Evolutionary conservation across 64 coral and sea anemone species (phyloP), one percentile per base, ranked within the genome.

Genomic region (Trachythela sp.): DNA sequence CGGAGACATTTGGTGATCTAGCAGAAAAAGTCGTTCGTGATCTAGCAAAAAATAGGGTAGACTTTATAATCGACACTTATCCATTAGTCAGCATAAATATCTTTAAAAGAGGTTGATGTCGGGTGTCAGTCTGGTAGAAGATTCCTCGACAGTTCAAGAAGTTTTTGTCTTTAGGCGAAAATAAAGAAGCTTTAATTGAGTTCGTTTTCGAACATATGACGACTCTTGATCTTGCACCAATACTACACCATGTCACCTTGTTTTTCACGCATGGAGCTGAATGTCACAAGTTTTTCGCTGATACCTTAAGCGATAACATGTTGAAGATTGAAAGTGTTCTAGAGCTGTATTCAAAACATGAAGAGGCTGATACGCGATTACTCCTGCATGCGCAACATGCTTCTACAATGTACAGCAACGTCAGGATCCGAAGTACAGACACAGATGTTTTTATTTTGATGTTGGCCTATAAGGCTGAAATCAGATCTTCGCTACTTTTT

Each of bases 11-110:
- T 80, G 32, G 75, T 36, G 33, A 80, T 20, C 75, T 36, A 22
- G 75, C 75, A 80, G 75, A 80, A 30, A 80, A 80, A 80, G 75
- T 80, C 15, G 75, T 80, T n/a, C n/a, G 75, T 36, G 33, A 80
- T 20, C 75, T 36, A 22, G 75, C 75, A 80, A 29, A 80, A 35
- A 80, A 80, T 29, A 80, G 75, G 75, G 75, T 80, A 38, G 75
- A 80, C 75, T 80, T 80, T 35, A 80, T 80, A 15, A 34, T n/a
- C 75, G 30, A 80, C 35, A 80, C 75, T 35, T 80, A 80, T 80
- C 75, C 75, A 8, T 30, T 30, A 39, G 75, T 80, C 75, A 80
- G 75, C 11, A 77, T 77, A 64, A 64, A 64, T 18, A 64, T 18
- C 22, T 18, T 64, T 27, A 18, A 64, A 18, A 64, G 22, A 64